phyloP scores from a whole-genome alignment of 2,888 invertebrate species.

The Chamaedrilus cognettii region DNA sequence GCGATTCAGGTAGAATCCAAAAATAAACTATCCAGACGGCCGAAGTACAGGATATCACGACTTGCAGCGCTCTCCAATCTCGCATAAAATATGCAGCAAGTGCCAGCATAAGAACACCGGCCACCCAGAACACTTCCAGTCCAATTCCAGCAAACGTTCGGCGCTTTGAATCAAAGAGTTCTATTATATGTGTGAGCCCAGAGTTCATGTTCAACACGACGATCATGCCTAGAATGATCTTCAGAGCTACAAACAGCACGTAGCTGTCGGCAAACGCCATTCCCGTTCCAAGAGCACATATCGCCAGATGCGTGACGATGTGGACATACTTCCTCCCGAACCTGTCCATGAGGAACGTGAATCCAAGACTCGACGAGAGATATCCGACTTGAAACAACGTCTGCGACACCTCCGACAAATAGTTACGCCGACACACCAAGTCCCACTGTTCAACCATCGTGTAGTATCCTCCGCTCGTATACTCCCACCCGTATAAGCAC shows the following conservation, averaged over 20 bases:
- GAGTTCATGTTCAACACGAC: slow-evolving; percentile 19
- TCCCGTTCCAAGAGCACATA: slow-evolving; percentile 17
- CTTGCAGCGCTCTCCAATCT: slow-evolving; percentile 32
- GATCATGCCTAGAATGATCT: slow-evolving; percentile 19
- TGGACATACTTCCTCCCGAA: slow-evolving; percentile 27
- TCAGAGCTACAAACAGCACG: slow-evolving; percentile 22
- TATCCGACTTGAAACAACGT: slow-evolving; percentile 20
- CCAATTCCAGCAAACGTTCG: slow-evolving; percentile 29
- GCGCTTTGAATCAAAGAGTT: slow-evolving; percentile 31
- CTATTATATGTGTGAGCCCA: slow-evolving; percentile 26
- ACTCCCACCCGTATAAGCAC: slow-evolving; percentile 12
- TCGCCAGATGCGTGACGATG: slow-evolving; percentile 10
- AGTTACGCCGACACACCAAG: slow-evolving; percentile 31
- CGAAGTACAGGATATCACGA: slow-evolving; percentile 17
- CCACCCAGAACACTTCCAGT: slow-evolving; percentile 25
- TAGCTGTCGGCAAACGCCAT: slow-evolving; percentile 22
- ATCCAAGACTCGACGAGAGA: slow-evolving; percentile 10
- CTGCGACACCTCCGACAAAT: slow-evolving; percentile 31
- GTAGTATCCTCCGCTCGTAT: slow-evolving; percentile 24
- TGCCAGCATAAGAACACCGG: slow-evolving; percentile 22
- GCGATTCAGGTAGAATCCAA: slow-evolving; percentile 45
- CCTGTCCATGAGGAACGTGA: slow-evolving; percentile 25
- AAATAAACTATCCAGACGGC: slow-evolving; percentile 22
- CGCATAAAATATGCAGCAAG: slow-evolving; percentile 26
- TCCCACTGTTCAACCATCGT: slow-evolving; percentile 31